Base-by-base conservation (phyloP, 2,888 invertebrate species). In the Leistus spinibarbis region DNA sequence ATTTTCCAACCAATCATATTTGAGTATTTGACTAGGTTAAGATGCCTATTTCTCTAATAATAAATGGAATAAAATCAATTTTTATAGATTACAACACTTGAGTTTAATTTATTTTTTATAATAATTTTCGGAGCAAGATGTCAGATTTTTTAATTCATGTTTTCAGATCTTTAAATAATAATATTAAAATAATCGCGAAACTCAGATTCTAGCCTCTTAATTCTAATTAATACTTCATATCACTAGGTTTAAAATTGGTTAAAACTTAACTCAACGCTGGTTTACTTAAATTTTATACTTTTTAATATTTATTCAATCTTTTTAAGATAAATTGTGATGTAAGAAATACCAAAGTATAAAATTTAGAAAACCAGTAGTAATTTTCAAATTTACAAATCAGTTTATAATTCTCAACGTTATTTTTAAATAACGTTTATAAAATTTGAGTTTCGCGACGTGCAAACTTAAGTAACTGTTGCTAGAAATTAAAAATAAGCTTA, bases 11-110 rank as follows among this genome's bases (percentile, higher is more conserved):
- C 66, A 66, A 66, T 66, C 66, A 66, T n/a, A 66, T 40, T 66
- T 40, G 66, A 66, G 66, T 68, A 68, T 68, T 68, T 68, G 68
- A 68, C 68, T 68, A 68, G 68, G 68, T 68, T 54, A 54, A 22
- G 54, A 60, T 60, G 22, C 22, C 60, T 60, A 60, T 10, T 60
- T 40, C 19, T 60, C 19, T 19, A 17, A 17, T 60, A 60, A 40
- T 40, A 40, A 40, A 40, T 40, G 40, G 40, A 40, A 40, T 40
- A 3, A 40, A 40, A 40, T 10, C 40, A 40, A 40, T 40, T 40
- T 40, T 40, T 5, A 5, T 53, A 20, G 16, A 13, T 68, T 68
- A 68, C 68, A 54, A 68, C 54, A 68, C 56, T 68, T 13, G 56
- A 54, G 54, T 66, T 40, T 68, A 54, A 54, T 54, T 16, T 54